Percentiles rank a stretch among this genome's conserved stretches.
Evolutionary conservation across 2,113 vertebrate genomes (phyloP).

Genomic region (Zapus hudsonius): DNA sequence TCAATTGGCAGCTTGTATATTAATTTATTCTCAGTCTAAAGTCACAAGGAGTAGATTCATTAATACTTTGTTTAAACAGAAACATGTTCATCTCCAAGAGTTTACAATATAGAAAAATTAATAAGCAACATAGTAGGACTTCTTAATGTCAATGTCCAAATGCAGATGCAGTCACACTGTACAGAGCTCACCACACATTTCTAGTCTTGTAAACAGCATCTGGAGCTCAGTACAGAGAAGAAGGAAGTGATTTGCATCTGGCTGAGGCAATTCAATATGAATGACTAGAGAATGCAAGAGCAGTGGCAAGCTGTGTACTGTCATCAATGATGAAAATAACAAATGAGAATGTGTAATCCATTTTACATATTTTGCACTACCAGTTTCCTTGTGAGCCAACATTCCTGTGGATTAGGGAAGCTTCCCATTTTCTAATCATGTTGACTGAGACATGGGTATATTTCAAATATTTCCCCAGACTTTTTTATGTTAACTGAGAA

Average conservation of each 20-base stretch:
- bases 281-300: background rate
- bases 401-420: conserved; percentile 5
- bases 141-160: conserved; percentile 17
- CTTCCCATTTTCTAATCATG: conserved; percentile 18
- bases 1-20: background rate
- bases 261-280: background rate
- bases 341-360: conserved; percentile 3
- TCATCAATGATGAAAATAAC: conserved; percentile 22
- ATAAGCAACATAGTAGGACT: background rate
- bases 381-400: conserved; percentile 1
- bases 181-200: background rate
- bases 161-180: background rate
- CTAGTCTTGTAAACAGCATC: conserved; percentile 67
- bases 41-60: background rate
- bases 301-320: background rate
- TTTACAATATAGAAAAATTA: background rate
- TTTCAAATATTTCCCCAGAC: conserved; percentile 6
- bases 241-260: conserved; percentile 26
- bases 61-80: background rate
- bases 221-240: background rate
- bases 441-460: conserved; percentile 3
- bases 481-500: background rate
- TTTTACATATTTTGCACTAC: conserved; percentile 39
- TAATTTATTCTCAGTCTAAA: conserved; percentile 9
- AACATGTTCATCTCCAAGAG: background rate